These are phyloP conservation scores for Melanotus villosus DNA, from an alignment of 2,888 invertebrate species.

Conservation along the genomic window DNA sequence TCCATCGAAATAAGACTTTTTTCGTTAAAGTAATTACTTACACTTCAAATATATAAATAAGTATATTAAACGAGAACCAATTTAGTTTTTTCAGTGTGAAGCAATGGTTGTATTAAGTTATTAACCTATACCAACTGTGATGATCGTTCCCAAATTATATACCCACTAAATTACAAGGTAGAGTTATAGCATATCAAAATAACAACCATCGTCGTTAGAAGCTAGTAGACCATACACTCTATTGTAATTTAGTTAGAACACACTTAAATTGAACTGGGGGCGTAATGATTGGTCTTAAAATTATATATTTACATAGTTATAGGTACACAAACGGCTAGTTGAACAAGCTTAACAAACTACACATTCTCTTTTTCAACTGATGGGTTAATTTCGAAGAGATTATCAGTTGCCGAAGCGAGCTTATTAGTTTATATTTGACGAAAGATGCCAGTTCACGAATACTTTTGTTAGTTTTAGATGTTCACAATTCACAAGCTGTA, in stretches of 20 bases:
- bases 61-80: conserved; percentile 30
- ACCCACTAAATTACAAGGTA: conserved; percentile 57
- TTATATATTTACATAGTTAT: conserved; percentile 44
- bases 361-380: not conserved
- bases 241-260: conserved; percentile 45
- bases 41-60: conserved; percentile 26
- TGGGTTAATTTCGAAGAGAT: conserved; percentile 8
- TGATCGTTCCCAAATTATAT: conserved; percentile 65
- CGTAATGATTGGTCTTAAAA: conserved; percentile 46
- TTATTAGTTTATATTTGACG: not conserved
- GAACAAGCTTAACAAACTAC: not conserved
- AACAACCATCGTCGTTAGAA: conserved; percentile 56
- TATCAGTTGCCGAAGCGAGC: not conserved
- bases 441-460: not conserved
- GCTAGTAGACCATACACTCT: conserved; percentile 56
- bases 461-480: conserved; percentile 9
- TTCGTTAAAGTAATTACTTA: conserved; percentile 16
- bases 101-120: conserved; percentile 63
- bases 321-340: conserved; percentile 1
- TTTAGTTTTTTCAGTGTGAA: conserved; percentile 31
- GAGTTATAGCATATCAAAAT: conserved; percentile 55
- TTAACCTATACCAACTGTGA: conserved; percentile 64
- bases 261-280: conserved; percentile 46
- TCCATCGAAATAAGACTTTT: too few relatives aligned
- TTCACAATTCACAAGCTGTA: not conserved